phyloP scores from a whole-genome alignment of 2,888 invertebrate species.

The Andrena haemorrhoa region DNA sequence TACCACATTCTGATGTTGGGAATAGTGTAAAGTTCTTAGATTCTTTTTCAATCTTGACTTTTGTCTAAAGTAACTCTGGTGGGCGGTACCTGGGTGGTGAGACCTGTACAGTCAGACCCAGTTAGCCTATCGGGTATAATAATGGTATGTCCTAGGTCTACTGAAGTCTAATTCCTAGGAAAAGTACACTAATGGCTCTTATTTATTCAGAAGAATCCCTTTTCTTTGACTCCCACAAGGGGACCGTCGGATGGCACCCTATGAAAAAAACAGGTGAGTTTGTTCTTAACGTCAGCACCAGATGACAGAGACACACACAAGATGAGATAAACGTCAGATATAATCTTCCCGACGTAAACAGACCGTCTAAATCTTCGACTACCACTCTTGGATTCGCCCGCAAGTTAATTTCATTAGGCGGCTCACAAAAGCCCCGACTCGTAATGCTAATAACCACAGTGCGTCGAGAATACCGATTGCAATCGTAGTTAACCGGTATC shows the following conservation, averaged over 20 bases:
- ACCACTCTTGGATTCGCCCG: neutral
- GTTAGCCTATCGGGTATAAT: neutral
- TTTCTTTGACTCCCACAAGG: neutral
- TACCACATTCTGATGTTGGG: neutral
- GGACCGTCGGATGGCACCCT: neutral
- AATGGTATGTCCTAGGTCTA: neutral
- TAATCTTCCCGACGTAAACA: too few relatives aligned
- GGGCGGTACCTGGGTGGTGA: too few relatives aligned
- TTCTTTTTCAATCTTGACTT: neutral
- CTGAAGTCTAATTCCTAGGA: neutral
- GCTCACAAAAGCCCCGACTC: neutral
- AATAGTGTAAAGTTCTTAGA: neutral
- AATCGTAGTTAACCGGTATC: constrained; percentile 22
- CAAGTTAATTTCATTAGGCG: constrained; percentile 1
- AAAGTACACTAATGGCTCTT: neutral
- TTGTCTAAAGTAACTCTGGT: neutral
- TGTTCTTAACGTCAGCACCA: too few relatives aligned
- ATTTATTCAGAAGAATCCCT: neutral
- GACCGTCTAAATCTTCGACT: too few relatives aligned
- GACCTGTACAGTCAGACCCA: neutral
- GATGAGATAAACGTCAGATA: too few relatives aligned
- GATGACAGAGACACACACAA: too few relatives aligned
- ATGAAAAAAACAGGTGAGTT: too few relatives aligned
- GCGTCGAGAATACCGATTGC: constrained; percentile 39
- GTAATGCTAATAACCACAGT: constrained; percentile 4